Percentiles rank a stretch among this genome's conserved stretches.
These are phyloP conservation scores for Pseudomyrmex flavicornis DNA, from an alignment of 1,140 invertebrate genomes.

Conservation along the genomic window DNA sequence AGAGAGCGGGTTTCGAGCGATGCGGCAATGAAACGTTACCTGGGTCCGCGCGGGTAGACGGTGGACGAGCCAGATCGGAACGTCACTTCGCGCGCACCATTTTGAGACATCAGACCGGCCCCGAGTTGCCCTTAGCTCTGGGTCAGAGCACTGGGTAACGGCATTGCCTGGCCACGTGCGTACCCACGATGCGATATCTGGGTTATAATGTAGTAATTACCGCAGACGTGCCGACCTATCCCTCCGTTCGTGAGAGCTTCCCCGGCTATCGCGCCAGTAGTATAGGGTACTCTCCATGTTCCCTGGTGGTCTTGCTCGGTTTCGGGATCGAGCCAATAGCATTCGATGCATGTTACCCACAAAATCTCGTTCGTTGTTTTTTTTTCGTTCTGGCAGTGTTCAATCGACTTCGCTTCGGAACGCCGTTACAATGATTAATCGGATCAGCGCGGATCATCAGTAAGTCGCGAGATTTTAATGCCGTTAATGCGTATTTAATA, in stretches of 20 bases:
- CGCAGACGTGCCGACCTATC: constrained; percentile 67
- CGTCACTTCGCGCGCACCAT: constrained; percentile 69
- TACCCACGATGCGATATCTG: constrained; percentile 74
- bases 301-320: constrained; percentile 28
- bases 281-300: background rate
- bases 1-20: constrained; percentile 46
- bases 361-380: constrained; percentile 5
- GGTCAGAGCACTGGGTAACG: constrained; percentile 82
- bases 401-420: background rate
- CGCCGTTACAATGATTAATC: background rate
- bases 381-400: background rate
- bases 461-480: too few relatives aligned
- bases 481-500: too few relatives aligned
- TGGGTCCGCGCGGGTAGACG: constrained; percentile 58
- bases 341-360: background rate
- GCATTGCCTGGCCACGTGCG: constrained; percentile 71
- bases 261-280: background rate
- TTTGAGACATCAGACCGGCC: constrained; percentile 73
- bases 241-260: constrained; percentile 7
- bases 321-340: constrained; percentile 1
- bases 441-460: background rate
- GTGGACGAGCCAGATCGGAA: constrained; percentile 72
- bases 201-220: constrained; percentile 82
- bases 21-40: constrained; percentile 70
- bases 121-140: constrained; percentile 80